Conservation (phyloP, 2,797 vertebrate genomes). For the Thunnus albacares region DNA sequence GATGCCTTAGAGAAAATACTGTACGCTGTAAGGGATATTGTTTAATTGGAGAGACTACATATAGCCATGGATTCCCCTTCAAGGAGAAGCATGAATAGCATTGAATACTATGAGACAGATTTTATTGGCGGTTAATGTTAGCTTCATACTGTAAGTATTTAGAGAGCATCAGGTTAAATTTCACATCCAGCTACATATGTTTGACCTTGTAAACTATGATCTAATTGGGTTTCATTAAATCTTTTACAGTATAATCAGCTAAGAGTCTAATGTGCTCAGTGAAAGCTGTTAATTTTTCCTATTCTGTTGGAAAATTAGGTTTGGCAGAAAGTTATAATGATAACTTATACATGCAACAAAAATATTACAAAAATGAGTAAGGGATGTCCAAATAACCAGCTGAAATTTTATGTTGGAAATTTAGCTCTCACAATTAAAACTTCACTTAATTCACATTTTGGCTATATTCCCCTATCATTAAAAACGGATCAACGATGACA, state of each 20-base stretch:
- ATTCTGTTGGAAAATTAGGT: neutral
- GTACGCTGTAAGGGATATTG: conserved; percentile 18
- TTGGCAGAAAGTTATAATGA: neutral
- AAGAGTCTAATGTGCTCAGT: neutral
- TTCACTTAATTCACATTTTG: neutral
- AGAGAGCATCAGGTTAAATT: conserved; percentile 11
- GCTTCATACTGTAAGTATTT: neutral
- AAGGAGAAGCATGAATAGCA: conserved; percentile 3
- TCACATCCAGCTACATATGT: conserved; percentile 10
- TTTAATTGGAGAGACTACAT: conserved; percentile 35
- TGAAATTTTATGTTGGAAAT: neutral
- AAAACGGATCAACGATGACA: neutral
- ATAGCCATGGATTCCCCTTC: conserved; percentile 11
- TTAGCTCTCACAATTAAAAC: no score
- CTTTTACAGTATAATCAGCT: neutral
- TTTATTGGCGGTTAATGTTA: neutral
- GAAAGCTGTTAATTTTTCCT: neutral
- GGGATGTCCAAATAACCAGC: neutral
- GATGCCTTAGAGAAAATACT: conserved; percentile 45
- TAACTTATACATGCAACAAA: neutral
- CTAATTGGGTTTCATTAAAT: conserved; percentile 16
- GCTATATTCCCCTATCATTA: conserved; percentile 1
- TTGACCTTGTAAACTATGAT: conserved; percentile 10
- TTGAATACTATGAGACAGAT: neutral
- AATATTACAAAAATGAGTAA: neutral